Conservation (phyloP, 1,140 invertebrate species). For the Trichonephila inaurata region DNA sequence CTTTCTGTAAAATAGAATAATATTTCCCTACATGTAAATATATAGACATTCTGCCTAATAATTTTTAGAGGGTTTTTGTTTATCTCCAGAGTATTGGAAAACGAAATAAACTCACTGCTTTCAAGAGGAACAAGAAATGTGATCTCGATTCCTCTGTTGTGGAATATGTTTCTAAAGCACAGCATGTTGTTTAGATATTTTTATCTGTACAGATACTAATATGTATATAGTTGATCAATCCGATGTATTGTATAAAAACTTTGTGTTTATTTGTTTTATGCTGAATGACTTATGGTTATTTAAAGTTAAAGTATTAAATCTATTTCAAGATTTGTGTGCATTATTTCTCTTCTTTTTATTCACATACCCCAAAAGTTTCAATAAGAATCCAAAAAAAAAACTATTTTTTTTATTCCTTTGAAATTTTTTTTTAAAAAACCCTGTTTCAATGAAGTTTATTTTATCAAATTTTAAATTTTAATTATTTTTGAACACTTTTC, state of each 20-base stretch:
- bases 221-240: conserved; percentile 52
- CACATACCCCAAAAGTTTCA: not conserved
- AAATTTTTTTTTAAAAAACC: too few species aligned
- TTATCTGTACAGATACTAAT: conserved; percentile 47
- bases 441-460: too few species aligned
- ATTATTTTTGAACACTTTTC: too few species aligned
- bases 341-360: not conserved
- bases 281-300: conserved; percentile 54
- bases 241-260: conserved; percentile 39
- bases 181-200: conserved; percentile 56
- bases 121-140: not conserved
- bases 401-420: too few species aligned
- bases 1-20: too few species aligned
- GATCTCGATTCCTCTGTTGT: not conserved
- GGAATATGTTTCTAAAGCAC: conserved; percentile 30
- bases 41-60: too few species aligned
- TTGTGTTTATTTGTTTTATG: conserved; percentile 36
- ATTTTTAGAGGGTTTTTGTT: too few species aligned
- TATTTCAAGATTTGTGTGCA: conserved; percentile 49
- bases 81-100: not conserved
- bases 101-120: not conserved
- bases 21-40: too few species aligned
- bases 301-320: conserved; percentile 61
- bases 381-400: too few species aligned
- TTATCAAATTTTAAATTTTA: too few species aligned